Percentiles rank a stretch among this genome's conserved stretches.
Conservation (phyloP, 1,140 invertebrate species). For the Leguminivora glycinivorella region DNA sequence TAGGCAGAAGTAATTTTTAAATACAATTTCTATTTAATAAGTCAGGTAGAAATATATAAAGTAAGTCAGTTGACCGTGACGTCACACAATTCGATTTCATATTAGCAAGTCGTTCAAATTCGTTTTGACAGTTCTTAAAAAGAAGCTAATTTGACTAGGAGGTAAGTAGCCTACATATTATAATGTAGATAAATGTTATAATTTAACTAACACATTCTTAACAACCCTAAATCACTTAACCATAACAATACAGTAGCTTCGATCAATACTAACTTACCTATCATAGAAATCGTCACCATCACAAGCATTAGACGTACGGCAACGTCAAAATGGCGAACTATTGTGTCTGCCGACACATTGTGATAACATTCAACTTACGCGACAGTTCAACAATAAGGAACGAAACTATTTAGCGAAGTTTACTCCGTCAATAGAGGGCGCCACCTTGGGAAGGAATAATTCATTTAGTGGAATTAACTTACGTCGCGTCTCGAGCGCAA, state of each 20-base stretch:
- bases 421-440: constrained; percentile 69
- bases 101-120: too few species aligned
- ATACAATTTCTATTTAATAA: too few species aligned
- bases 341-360: constrained; percentile 54
- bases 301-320: background rate
- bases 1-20: too few species aligned
- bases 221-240: too few species aligned
- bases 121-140: too few species aligned
- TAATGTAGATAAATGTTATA: too few species aligned
- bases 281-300: background rate
- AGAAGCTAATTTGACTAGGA: too few species aligned
- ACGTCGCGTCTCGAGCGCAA: constrained; percentile 33
- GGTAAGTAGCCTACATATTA: too few species aligned
- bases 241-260: constrained; percentile 18
- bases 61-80: too few species aligned
- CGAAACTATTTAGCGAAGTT: constrained; percentile 76
- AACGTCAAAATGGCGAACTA: constrained; percentile 38
- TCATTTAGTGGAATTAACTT: constrained; percentile 69
- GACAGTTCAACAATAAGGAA: constrained; percentile 75
- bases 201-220: too few species aligned
- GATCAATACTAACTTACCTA: constrained; percentile 8
- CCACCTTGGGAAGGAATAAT: constrained; percentile 70
- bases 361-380: constrained; percentile 54
- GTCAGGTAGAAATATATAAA: too few species aligned
- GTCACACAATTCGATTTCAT: too few species aligned